Base-by-base conservation (phyloP, 2,113 vertebrate genomes). In the Erinaceus europaeus region DNA sequence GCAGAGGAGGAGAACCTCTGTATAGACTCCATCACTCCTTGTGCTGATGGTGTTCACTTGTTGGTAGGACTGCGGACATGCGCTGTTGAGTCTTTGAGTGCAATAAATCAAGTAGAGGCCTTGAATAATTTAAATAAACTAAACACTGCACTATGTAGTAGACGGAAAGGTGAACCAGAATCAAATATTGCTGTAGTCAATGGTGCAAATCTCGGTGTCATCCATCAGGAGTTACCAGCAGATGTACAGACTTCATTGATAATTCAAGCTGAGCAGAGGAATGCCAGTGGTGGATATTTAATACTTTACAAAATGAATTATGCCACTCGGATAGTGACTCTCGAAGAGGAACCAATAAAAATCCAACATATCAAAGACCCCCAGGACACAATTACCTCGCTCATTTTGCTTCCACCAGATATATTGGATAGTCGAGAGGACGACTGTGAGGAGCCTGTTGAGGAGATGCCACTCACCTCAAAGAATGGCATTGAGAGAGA, bases 121-220 rank as follows among this genome's bases (percentile, higher is more conserved):
- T 98, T 99, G 95, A 99, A 99, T 98, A 99, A 99, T 96, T 98
- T 99, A 91, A 99, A 99, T 97, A 99, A 99, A 95, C 97, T 99
- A 94, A 99, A 99, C 95, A 99, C 99, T 29, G 99, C 99, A 46
- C 98, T 99, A 80, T 99, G 99, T 97, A 98, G 96, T 95, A 98
- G 98, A 96, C 97, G 98, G 82, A 98, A 99, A 94, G 98, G 98
- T 88, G 98, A 99, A 89, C 92, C 97, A 91, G 97, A 98, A 91
- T 97, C 97, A 61, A 97, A 96, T 94, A 96, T 98, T 93, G 94
- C 97, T 42, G 97, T 98, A 96, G 98, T 98, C 93, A 99, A 99
- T 95, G 98, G 98, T 94, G 97, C 97, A 6, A 97, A 96, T 90
- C 97, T 98, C 89, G 97, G 96, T 96, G 97, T 97, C 93, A 97